Evolutionary conservation across 2,113 vertebrate genomes (phyloP).

Genomic region (Poeciliopsis prolifica): DNA sequence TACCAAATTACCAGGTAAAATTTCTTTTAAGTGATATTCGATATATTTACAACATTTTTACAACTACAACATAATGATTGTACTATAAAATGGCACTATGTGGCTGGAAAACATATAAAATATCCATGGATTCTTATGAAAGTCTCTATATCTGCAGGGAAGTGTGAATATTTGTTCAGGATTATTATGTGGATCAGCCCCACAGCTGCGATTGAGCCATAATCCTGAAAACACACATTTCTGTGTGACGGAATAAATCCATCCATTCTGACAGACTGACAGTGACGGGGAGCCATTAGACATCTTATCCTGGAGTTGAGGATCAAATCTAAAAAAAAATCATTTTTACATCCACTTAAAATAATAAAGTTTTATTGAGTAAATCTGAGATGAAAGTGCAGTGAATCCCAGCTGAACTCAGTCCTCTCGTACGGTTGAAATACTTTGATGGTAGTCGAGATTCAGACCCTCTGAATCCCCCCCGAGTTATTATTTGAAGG

Average conservation of each 20-base stretch:
- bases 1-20: too few species aligned
- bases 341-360: background rate
- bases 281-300: background rate
- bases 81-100: too few species aligned
- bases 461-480: conserved; percentile 27
- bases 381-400: conserved; percentile 6
- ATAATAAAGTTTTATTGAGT: conserved; percentile 22
- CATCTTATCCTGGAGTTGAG: background rate
- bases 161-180: background rate
- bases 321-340: conserved; percentile 1
- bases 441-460: conserved; percentile 45
- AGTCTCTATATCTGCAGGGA: background rate
- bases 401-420: conserved; percentile 31
- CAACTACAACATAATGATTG: too few species aligned
- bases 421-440: conserved; percentile 20
- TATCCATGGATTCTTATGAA: background rate
- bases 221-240: background rate
- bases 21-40: too few species aligned
- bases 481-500: conserved; percentile 35
- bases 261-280: background rate
- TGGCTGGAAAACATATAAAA: background rate
- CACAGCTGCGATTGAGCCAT: background rate
- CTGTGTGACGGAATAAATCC: background rate
- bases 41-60: too few species aligned
- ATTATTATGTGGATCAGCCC: background rate